Evolutionary conservation across 2,888 invertebrate species (phyloP).

Genomic region (Micropterix aruncella): DNA sequence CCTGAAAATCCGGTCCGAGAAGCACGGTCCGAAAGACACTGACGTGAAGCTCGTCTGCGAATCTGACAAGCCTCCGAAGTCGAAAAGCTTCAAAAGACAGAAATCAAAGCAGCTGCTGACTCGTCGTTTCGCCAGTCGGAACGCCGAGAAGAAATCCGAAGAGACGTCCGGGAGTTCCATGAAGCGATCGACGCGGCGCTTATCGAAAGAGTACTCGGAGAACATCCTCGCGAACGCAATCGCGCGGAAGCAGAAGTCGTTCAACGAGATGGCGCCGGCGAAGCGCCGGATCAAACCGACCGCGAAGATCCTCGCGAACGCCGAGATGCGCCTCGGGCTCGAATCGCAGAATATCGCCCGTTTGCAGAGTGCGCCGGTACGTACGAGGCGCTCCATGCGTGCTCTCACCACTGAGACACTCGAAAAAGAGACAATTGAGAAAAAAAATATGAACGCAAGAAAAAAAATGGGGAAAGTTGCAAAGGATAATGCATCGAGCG

Average conservation of each 20-base stretch:
- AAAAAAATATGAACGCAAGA: conserved; percentile 8
- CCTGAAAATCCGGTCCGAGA: conserved; percentile 46
- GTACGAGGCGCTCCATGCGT: no score
- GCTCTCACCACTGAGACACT: conserved; percentile 25
- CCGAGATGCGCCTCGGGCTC: conserved; percentile 42
- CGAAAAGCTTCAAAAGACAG: conserved; percentile 17
- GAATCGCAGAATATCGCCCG: conserved; percentile 42
- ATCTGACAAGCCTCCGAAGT: conserved; percentile 25
- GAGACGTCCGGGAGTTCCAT: conserved; percentile 23
- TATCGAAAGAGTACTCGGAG: conserved; percentile 44
- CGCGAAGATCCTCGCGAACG: conserved; percentile 50
- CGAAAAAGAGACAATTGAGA: conserved; percentile 16
- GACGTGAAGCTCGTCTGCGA: conserved; percentile 37
- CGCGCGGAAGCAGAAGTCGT: conserved; percentile 57
- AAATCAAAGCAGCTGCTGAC: no score
- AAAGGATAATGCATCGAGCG: conserved; percentile 5
- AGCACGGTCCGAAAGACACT: conserved; percentile 35
- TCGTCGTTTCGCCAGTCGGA: no score
- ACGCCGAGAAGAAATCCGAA: conserved; percentile 2
- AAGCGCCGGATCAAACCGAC: conserved; percentile 49
- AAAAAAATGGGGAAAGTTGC: conserved; percentile 4
- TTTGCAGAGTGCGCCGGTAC: conserved; percentile 26
- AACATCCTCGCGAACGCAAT: conserved; percentile 57
- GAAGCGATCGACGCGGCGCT: conserved; percentile 48
- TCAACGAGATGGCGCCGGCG: conserved; percentile 32